These are phyloP conservation scores for Mesaphorura yosii DNA, from an alignment of 1,140 invertebrate species.

Conservation along the genomic window DNA sequence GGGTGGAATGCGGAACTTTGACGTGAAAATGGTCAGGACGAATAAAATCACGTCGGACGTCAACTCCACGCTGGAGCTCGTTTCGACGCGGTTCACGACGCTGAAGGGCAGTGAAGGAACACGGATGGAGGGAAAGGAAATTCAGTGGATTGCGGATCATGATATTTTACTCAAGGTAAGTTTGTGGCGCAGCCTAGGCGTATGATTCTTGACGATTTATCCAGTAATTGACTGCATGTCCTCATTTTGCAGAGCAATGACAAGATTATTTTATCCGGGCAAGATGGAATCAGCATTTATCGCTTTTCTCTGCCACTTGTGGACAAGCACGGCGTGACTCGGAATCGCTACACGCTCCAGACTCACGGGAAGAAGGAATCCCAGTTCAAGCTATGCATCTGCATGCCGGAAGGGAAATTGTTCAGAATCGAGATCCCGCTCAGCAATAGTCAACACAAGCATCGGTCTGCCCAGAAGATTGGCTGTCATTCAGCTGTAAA, in stretches of 20 bases:
- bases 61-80: constrained; percentile 52
- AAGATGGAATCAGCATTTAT: constrained; percentile 57
- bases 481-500: constrained; percentile 21
- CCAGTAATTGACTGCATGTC: no score
- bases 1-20: constrained; percentile 50
- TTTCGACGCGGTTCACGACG: constrained; percentile 41
- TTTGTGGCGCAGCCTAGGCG: no score
- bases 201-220: no score
- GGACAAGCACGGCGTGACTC: constrained; percentile 37
- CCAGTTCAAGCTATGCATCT: constrained; percentile 75
- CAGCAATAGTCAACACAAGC: constrained; percentile 18
- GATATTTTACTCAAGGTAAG: constrained; percentile 55
- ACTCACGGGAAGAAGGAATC: constrained; percentile 33
- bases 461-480: constrained; percentile 10
- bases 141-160: constrained; percentile 59
- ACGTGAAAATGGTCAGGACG: constrained; percentile 54
- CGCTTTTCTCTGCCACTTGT: constrained; percentile 58
- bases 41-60: constrained; percentile 60
- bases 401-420: constrained; percentile 71
- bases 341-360: constrained; percentile 31
- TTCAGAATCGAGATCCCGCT: constrained; percentile 57
- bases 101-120: constrained; percentile 40
- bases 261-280: constrained; percentile 37
- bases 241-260: neutral
- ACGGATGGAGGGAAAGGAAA: constrained; percentile 47